These are phyloP conservation scores for Orientallactaga bullata DNA, from an alignment of 2,113 vertebrate genomes.

Conservation along the genomic window DNA sequence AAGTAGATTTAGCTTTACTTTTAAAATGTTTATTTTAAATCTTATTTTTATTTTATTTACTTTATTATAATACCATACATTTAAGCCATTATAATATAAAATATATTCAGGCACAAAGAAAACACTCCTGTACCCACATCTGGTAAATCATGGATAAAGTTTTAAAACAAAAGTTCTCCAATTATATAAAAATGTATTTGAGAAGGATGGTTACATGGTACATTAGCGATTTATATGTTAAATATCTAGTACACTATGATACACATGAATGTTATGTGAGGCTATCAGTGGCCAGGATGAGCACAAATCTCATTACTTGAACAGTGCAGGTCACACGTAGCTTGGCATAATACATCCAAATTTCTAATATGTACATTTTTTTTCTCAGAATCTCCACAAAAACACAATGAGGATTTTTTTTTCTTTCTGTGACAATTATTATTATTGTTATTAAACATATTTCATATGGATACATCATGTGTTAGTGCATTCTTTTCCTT, in stretches of 20 bases:
- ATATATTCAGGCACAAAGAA: not conserved
- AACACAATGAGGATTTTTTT: not conserved
- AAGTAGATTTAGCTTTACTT: not conserved
- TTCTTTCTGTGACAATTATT: too few relatives aligned
- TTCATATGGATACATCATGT: too few relatives aligned
- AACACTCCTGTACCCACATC: not conserved
- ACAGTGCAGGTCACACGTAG: not conserved
- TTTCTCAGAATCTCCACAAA: not conserved
- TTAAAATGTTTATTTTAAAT: not conserved
- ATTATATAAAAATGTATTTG: not conserved
- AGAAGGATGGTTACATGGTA: not conserved
- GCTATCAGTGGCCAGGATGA: not conserved
- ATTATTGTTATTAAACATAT: too few relatives aligned
- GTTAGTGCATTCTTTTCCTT: too few relatives aligned
- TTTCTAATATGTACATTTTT: not conserved
- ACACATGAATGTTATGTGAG: not conserved
- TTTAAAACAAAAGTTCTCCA: not conserved
- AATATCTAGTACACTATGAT: not conserved
- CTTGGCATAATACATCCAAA: not conserved
- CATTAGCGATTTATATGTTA: not conserved
- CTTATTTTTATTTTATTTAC: not conserved
- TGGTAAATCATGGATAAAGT: not conserved
- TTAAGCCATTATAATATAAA: not conserved
- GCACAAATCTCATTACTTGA: not conserved
- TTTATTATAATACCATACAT: not conserved